Evolutionary conservation across 1,140 invertebrate genomes (phyloP).

Genomic region (Aleiodes sp.): DNA sequence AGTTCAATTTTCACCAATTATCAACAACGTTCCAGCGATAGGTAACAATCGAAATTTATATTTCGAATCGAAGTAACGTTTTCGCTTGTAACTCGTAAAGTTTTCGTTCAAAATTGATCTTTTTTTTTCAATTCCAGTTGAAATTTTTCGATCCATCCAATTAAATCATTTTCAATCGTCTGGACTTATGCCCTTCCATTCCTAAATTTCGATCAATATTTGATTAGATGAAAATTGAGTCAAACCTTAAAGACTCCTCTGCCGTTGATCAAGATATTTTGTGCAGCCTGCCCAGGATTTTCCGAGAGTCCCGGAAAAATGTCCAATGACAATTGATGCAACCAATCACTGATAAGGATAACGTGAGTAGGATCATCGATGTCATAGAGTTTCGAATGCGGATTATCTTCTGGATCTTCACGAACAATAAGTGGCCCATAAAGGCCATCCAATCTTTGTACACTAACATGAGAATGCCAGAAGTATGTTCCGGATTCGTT

Average conservation of each 20-base stretch:
- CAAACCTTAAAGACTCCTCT: too few relatives aligned
- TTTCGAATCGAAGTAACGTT: too few relatives aligned
- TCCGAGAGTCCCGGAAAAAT: slow-evolving; percentile 79
- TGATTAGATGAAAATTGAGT: too few relatives aligned
- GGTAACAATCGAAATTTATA: too few relatives aligned
- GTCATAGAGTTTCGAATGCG: slow-evolving; percentile 48
- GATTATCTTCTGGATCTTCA: slow-evolving; percentile 24
- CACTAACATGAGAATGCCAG: slow-evolving; percentile 63
- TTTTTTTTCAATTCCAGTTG: too few relatives aligned
- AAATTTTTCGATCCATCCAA: neutral
- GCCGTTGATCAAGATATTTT: slow-evolving; percentile 83
- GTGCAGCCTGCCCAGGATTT: slow-evolving; percentile 81
- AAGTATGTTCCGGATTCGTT: slow-evolving; percentile 64
- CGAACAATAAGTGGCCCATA: slow-evolving; percentile 40
- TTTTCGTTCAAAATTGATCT: too few relatives aligned
- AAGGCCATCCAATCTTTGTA: slow-evolving; percentile 48
- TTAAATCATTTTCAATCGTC: neutral
- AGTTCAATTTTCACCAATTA: slow-evolving; percentile 21
- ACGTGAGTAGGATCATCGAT: slow-evolving; percentile 69
- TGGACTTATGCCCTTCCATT: slow-evolving; percentile 53
- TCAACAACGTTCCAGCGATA: too few relatives aligned
- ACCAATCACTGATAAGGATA: slow-evolving; percentile 82
- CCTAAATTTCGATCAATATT: too few relatives aligned
- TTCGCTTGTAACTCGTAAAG: too few relatives aligned
- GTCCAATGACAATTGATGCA: slow-evolving; percentile 72